phyloP scores from a whole-genome alignment of 2,113 vertebrate species.

The Macrotis lagotis region DNA sequence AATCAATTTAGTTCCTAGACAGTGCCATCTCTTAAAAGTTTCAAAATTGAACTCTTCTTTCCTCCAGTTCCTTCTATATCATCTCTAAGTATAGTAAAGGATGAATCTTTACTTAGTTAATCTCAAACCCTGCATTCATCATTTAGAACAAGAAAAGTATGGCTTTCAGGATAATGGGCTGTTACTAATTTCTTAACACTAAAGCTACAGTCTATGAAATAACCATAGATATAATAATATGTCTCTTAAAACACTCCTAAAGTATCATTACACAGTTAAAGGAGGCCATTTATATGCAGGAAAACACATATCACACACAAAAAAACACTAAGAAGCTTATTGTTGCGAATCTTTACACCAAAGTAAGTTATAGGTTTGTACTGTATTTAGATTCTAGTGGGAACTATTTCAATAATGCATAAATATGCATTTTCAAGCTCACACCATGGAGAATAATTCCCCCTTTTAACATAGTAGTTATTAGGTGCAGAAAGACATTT shows the following conservation, averaged over 20 bases:
- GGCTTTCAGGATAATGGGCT: background rate
- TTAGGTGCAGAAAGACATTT: background rate
- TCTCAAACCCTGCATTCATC: background rate
- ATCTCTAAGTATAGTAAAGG: background rate
- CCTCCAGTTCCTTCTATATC: background rate
- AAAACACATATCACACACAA: conserved; percentile 8
- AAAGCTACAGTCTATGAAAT: background rate
- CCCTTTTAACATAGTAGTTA: background rate
- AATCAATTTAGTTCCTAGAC: background rate
- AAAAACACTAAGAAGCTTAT: background rate
- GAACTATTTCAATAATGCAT: background rate
- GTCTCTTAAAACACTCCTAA: background rate
- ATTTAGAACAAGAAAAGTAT: conserved; percentile 14
- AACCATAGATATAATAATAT: background rate
- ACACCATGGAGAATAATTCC: background rate
- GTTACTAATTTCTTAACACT: background rate
- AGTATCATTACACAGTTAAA: conserved; percentile 16
- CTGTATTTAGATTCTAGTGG: background rate
- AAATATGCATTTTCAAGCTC: conserved; percentile 4
- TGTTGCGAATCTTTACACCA: conserved; percentile 4
- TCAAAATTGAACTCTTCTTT: background rate
- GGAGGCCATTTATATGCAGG: background rate
- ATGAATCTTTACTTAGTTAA: background rate
- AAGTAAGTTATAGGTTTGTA: background rate
- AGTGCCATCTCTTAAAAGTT: background rate